phyloP scores from a whole-genome alignment of 2,888 invertebrate genomes.

The Tinea trinotella region DNA sequence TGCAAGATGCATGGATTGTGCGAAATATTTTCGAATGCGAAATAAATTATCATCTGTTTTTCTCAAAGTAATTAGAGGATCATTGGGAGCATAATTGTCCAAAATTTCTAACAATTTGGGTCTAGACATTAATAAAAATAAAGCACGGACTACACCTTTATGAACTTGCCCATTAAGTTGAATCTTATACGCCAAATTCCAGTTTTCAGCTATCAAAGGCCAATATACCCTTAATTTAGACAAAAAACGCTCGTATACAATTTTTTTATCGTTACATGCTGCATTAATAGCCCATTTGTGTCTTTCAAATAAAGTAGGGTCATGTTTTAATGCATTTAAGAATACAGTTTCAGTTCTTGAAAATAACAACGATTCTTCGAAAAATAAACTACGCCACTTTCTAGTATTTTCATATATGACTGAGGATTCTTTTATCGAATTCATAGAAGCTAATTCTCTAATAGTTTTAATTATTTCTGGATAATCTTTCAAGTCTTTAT shows the following conservation, averaged over 20 bases:
- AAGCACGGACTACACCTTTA: slow-evolving; percentile 35
- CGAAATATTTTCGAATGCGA: slow-evolving; percentile 40
- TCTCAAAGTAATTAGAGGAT: slow-evolving; percentile 42
- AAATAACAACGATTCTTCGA: slow-evolving; percentile 43
- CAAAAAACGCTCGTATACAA: slow-evolving; percentile 32
- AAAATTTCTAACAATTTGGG: slow-evolving; percentile 32
- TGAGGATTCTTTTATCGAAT: too few relatives aligned
- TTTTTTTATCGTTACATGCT: slow-evolving; percentile 30
- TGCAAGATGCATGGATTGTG: slow-evolving; percentile 48
- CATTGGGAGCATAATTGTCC: slow-evolving; percentile 37
- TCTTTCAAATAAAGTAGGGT: slow-evolving; percentile 35
- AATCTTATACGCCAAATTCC: slow-evolving; percentile 31
- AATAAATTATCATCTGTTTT: slow-evolving; percentile 36
- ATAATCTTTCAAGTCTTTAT: slow-evolving; percentile 36
- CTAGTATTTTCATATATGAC: slow-evolving; percentile 43
- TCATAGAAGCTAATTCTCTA: slow-evolving; percentile 32
- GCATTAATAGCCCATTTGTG: slow-evolving; percentile 30
- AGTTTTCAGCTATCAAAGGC: slow-evolving; percentile 36
- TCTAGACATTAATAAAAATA: slow-evolving; percentile 36
- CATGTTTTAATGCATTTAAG: slow-evolving; percentile 49
- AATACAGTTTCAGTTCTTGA: slow-evolving; percentile 35
- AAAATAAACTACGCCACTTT: slow-evolving; percentile 44
- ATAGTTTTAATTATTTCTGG: slow-evolving; percentile 36
- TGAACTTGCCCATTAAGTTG: slow-evolving; percentile 27
- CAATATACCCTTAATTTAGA: slow-evolving; percentile 46